Percentiles rank a stretch among this genome's conserved stretches.
phyloP scores from a whole-genome alignment of 1,140 invertebrate species.

The Solen grandis region DNA sequence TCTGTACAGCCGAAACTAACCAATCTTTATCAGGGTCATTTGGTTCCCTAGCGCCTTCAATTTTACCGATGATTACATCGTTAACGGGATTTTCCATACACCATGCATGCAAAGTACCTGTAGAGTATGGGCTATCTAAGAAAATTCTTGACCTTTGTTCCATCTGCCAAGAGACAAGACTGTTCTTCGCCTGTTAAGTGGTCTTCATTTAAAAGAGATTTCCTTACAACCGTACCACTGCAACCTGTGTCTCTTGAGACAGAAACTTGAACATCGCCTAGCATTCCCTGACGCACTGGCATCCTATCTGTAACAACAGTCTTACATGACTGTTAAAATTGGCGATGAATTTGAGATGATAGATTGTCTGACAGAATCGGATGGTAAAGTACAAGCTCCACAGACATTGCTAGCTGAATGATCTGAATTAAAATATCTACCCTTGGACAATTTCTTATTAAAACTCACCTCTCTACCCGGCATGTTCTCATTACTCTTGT shows the following conservation, averaged over 20 bases:
- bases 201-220: background rate
- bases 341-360: background rate
- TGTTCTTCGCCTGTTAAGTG: background rate
- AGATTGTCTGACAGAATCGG: background rate
- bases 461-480: background rate
- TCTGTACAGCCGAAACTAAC: background rate
- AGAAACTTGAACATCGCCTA: background rate
- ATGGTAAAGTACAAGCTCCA: background rate
- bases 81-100: conserved; percentile 6
- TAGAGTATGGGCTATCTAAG: background rate
- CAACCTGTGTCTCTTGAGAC: conserved; percentile 37
- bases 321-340: background rate
- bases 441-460: background rate
- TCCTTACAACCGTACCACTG: background rate
- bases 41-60: background rate
- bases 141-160: background rate
- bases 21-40: background rate
- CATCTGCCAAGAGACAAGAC: conserved; percentile 11
- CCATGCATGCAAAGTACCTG: background rate
- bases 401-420: background rate
- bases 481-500: background rate
- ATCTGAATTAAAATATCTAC: background rate
- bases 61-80: conserved; percentile 1
- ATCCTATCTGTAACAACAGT: background rate
- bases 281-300: background rate